Percentiles rank a stretch among this genome's conserved stretches.
phyloP scores from a whole-genome alignment of 1,140 invertebrate species.

The Cecropterus lyciades region DNA sequence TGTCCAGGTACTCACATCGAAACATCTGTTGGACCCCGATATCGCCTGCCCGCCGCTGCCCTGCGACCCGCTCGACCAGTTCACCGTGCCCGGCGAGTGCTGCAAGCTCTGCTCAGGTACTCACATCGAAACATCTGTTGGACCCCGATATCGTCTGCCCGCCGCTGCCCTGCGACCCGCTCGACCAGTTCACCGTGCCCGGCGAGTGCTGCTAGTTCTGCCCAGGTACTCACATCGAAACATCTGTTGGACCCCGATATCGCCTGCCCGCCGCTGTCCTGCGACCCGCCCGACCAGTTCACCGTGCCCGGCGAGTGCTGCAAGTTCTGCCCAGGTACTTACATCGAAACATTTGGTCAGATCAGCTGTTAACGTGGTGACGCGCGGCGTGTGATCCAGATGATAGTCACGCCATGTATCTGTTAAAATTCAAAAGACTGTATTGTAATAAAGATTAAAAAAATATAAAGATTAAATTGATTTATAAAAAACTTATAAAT shows the following conservation, averaged over 20 bases:
- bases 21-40: conserved; percentile 90
- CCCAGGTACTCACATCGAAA: conserved; percentile 90
- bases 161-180: conserved; percentile 90
- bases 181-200: conserved; percentile 91
- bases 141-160: conserved; percentile 92
- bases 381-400: too few relatives aligned
- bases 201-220: conserved; percentile 96
- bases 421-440: too few relatives aligned
- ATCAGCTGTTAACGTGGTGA: too few relatives aligned
- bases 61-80: conserved; percentile 91
- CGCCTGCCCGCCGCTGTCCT: conserved; percentile 92
- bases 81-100: conserved; percentile 93
- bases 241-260: conserved; percentile 90
- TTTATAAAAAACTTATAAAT: too few relatives aligned
- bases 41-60: conserved; percentile 91
- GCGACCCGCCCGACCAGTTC: conserved; percentile 91
- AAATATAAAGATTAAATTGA: too few relatives aligned
- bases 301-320: conserved; percentile 94
- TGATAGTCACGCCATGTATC: too few relatives aligned
- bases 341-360: too few relatives aligned
- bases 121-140: too few relatives aligned
- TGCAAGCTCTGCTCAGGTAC: conserved; percentile 96
- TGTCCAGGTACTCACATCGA: conserved; percentile 92
- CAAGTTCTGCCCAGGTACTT: conserved; percentile 94
- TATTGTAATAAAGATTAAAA: too few relatives aligned